These are phyloP conservation scores for Busseola fusca DNA, from an alignment of 2,888 invertebrate species.

Conservation along the genomic window DNA sequence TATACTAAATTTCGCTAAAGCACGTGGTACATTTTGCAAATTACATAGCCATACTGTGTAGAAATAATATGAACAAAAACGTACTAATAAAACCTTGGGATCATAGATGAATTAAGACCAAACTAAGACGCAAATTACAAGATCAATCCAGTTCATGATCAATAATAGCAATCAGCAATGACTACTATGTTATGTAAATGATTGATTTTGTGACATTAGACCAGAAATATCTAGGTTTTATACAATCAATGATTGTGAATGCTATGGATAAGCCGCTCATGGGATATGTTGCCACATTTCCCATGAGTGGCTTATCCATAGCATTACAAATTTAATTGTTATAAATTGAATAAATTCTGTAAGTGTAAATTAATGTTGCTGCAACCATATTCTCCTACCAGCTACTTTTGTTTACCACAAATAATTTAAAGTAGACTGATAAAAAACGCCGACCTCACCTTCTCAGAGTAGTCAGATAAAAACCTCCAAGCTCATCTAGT, in stretches of 20 bases:
- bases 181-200: background rate
- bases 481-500: background rate
- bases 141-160: constrained; percentile 16
- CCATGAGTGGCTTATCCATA: too few species aligned
- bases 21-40: background rate
- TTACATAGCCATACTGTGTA: too few species aligned
- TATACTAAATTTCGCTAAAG: constrained; percentile 1
- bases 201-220: constrained; percentile 11
- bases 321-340: too few species aligned
- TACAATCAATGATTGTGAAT: background rate
- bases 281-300: too few species aligned
- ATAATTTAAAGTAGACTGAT: background rate
- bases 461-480: background rate
- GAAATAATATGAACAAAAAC: background rate
- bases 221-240: background rate
- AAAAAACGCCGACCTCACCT: background rate
- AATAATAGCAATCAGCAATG: constrained; percentile 32
- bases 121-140: constrained; percentile 6
- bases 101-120: background rate
- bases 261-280: background rate
- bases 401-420: background rate
- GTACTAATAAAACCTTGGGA: background rate
- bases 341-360: too few species aligned
- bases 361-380: background rate
- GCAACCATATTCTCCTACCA: background rate